Evolutionary conservation across 2,888 invertebrate species (phyloP), one percentile per base, ranked within the genome.

Genomic region (Synanthedon vespiformis): DNA sequence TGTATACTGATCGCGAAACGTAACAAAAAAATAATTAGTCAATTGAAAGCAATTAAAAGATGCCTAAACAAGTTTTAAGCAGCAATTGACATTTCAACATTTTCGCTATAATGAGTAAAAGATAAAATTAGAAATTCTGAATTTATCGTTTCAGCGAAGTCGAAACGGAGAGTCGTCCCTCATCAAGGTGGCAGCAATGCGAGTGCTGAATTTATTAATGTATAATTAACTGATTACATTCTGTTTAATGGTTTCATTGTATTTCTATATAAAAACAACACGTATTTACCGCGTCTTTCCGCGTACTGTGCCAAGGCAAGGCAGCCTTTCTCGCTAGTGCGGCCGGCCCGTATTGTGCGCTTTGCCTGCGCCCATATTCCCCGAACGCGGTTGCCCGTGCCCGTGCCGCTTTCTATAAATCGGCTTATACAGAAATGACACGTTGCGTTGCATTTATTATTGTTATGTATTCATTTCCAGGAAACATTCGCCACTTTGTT

Each of bases 221-320:
- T 34, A 51, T 54, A 52, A 54, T 54, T 56, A 51, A 53, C 41
- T 50, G 22, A 22, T 48, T 34, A 40, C 22, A 34, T 51, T 44
- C 40, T 14, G 54, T 51, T 54, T 61, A 63, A 62, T 61, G 60
- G 63, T 61, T 65, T 62, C 62, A 63, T 65, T 55, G 58, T 57
- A 63, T 59, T 59, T 57, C 56, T 53, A 55, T 53, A 58, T 59
- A 64, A 62, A 60, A 61, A 61, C 57, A 55, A 14, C 44, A 44
- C 44, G 14, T 14, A 14, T 44, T 44, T 14, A 14, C 44, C 44
- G 44, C 14, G 16, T 34, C 41, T 50, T 40, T 11, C 27, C 41
- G 40, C 49, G 16, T 51, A 54, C 56, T 53, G 50, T 63, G 60
- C 65, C 55, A 54, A 56, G 63, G 34, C 34, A 63, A 64, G 56